phyloP scores from a whole-genome alignment of 2,888 invertebrate species.

The Cephus sareptanus region DNA sequence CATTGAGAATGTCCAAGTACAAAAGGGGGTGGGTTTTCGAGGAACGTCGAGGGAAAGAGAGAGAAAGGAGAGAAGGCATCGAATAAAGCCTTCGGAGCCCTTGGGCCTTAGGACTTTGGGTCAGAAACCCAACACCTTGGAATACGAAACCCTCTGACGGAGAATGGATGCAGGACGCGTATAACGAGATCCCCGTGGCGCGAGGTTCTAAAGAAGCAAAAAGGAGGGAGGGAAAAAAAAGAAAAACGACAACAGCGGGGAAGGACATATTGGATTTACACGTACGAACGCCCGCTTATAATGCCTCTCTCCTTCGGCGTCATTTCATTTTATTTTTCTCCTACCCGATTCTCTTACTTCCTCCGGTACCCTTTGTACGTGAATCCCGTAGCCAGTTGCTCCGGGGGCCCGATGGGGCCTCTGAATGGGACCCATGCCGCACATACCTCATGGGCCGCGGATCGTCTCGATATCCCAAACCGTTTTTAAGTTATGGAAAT shows the following conservation, averaged over 20 bases:
- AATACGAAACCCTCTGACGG: conserved; percentile 22
- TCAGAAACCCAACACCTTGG: conserved; percentile 59
- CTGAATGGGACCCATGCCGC: background rate
- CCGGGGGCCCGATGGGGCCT: background rate
- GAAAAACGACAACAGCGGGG: conserved; percentile 8
- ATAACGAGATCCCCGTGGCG: conserved; percentile 53
- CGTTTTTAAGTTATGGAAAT: background rate
- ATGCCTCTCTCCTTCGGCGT: conserved; percentile 30
- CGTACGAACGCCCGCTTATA: conserved; percentile 56
- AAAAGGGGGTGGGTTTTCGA: background rate
- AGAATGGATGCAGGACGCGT: conserved; percentile 35
- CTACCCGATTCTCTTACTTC: background rate
- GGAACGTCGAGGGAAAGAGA: background rate
- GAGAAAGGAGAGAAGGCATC: conserved; percentile 15
- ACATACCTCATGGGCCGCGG: background rate
- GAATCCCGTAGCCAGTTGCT: background rate
- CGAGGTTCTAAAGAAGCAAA: conserved; percentile 14
- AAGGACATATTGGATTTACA: conserved; percentile 57
- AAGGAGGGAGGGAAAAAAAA: conserved; percentile 31
- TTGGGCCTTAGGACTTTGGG: conserved; percentile 43
- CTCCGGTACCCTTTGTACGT: background rate
- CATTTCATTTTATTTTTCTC: conserved; percentile 16
- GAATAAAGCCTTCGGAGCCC: conserved; percentile 25
- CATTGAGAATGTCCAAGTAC: conserved; percentile 42
- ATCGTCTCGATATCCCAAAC: background rate